Evolutionary conservation across 1,140 invertebrate species (phyloP).

Genomic region (Eciton burchellii): DNA sequence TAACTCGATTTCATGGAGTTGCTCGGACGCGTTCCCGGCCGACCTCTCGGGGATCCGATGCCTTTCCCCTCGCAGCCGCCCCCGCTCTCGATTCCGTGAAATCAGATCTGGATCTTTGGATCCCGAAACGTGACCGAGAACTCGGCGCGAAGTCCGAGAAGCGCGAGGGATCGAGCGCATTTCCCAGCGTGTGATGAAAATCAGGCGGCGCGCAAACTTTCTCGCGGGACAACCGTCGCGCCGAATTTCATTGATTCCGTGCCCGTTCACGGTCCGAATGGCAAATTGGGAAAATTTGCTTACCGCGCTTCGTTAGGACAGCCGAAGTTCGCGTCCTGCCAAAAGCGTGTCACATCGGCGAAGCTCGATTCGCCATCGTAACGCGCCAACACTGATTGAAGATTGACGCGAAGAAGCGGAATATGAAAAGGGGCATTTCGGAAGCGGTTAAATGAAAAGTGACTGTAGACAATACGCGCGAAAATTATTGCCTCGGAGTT

Average conservation of each 20-base stretch:
- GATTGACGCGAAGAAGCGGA: background rate
- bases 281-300: slow-evolving; percentile 52
- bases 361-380: slow-evolving; percentile 18
- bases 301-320: slow-evolving; percentile 22
- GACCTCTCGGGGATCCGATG: slow-evolving; percentile 52
- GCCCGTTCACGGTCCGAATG: slow-evolving; percentile 39
- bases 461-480: background rate
- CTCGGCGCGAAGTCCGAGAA: slow-evolving; percentile 25
- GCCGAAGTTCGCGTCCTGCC: slow-evolving; percentile 20
- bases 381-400: slow-evolving; percentile 1
- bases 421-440: background rate
- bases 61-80: too few relatives aligned
- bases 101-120: slow-evolving; percentile 70
- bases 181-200: slow-evolving; percentile 26
- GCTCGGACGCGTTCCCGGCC: slow-evolving; percentile 63
- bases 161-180: background rate
- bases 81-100: slow-evolving; percentile 53
- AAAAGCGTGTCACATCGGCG: slow-evolving; percentile 16
- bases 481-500: background rate
- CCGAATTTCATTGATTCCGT: slow-evolving; percentile 56
- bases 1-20: slow-evolving; percentile 73
- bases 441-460: background rate
- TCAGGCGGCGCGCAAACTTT: slow-evolving; percentile 55
- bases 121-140: slow-evolving; percentile 66
- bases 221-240: slow-evolving; percentile 34